phyloP scores from a whole-genome alignment of 2,888 invertebrate genomes.

The Melanostoma mellinum region DNA sequence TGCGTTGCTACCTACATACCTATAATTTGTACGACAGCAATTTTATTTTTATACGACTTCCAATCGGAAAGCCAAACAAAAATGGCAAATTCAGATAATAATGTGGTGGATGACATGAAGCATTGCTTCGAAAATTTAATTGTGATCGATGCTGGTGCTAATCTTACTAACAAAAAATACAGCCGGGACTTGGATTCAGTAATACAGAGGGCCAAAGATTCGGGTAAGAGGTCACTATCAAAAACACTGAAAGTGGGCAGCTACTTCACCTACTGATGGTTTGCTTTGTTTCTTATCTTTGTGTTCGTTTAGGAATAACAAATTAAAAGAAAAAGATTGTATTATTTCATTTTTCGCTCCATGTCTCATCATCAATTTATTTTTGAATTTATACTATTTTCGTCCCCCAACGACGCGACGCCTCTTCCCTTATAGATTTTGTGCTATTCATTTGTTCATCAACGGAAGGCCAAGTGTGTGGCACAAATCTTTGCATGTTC shows the following conservation, averaged over 20 bases:
- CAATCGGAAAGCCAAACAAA: slow-evolving; percentile 25
- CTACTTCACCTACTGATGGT: slow-evolving; percentile 10
- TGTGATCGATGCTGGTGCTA: slow-evolving; percentile 95
- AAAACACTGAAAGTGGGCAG: slow-evolving; percentile 1
- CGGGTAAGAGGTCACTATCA: slow-evolving; percentile 84
- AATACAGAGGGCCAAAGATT: slow-evolving; percentile 94
- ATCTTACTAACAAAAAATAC: slow-evolving; percentile 96
- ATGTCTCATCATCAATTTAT: slow-evolving; percentile 62
- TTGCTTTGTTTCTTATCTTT: slow-evolving; percentile 26
- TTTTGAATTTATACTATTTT: slow-evolving; percentile 50
- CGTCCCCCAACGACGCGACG: slow-evolving; percentile 7
- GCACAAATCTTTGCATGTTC: slow-evolving; percentile 59
- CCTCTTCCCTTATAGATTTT: slow-evolving; percentile 29
- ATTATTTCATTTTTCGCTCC: slow-evolving; percentile 33
- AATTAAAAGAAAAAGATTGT: slow-evolving; percentile 31
- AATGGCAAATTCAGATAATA: slow-evolving; percentile 74
- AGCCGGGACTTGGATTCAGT: slow-evolving; percentile 95
- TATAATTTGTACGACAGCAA: slow-evolving; percentile 18
- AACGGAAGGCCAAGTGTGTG: slow-evolving; percentile 67
- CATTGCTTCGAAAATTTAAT: slow-evolving; percentile 95
- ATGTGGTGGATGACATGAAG: slow-evolving; percentile 84
- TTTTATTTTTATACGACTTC: slow-evolving; percentile 58
- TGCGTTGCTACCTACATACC: slow-evolving; percentile 42
- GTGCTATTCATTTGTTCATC: slow-evolving; percentile 9
- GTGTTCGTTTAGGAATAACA: slow-evolving; percentile 15